Evolutionary conservation across 2,797 vertebrate species (phyloP).

Genomic region (Pseudochromis fuscus): DNA sequence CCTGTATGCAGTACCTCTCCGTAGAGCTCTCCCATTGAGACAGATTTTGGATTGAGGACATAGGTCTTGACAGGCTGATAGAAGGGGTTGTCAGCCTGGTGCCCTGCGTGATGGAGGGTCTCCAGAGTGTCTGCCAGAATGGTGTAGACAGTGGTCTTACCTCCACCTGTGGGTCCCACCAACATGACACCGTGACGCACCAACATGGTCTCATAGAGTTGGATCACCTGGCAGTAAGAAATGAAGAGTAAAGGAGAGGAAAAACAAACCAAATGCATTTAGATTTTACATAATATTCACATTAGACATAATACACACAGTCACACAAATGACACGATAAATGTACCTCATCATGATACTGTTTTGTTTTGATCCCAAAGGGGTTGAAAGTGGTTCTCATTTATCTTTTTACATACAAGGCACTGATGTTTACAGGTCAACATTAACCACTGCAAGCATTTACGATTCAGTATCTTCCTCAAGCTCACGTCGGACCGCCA

Average conservation of each 20-base stretch:
- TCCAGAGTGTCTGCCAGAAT: slow-evolving; percentile 87
- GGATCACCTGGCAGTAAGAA: slow-evolving; percentile 84
- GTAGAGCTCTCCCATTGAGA: slow-evolving; percentile 89
- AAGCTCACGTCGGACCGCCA: no score
- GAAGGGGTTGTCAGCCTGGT: slow-evolving; percentile 80
- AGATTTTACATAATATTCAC: neutral
- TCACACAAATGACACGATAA: neutral
- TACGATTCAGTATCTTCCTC: no score
- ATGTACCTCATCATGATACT: neutral
- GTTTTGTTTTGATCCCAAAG: neutral
- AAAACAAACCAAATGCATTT: neutral
- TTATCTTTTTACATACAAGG: neutral
- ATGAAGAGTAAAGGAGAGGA: neutral
- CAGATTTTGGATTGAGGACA: slow-evolving; percentile 92
- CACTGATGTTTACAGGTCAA: no score
- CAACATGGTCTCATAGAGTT: slow-evolving; percentile 93
- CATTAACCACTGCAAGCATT: no score
- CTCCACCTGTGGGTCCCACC: slow-evolving; percentile 91
- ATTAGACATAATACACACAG: no score
- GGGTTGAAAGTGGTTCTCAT: neutral
- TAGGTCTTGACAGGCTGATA: slow-evolving; percentile 88
- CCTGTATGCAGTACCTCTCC: slow-evolving; percentile 67
- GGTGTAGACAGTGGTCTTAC: slow-evolving; percentile 90
- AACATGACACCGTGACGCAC: slow-evolving; percentile 94
- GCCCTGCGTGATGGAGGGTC: slow-evolving; percentile 75